Base-by-base conservation (phyloP, 2,888 invertebrate genomes). In the Lochmaea crataegi region DNA sequence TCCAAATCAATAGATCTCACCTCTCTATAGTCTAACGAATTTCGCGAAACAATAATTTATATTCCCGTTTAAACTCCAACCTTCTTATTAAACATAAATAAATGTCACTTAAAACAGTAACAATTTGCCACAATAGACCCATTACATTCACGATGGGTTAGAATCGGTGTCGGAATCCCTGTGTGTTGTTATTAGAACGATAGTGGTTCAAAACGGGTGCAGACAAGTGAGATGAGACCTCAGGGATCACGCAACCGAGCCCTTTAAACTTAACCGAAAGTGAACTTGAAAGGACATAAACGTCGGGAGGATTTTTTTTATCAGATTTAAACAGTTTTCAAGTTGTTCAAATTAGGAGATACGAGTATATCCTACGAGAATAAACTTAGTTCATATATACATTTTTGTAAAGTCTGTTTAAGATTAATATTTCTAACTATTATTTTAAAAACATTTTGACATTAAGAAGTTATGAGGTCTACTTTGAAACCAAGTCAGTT, bases 151-250 rank as follows among this genome's bases (percentile, higher is more conserved):
- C 57, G 22, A 26, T 57, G 22, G 11, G 18, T 14, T 14, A 22
- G n/a, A 45, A 56, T 11, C 56, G 11, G 56, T 45, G 57, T 22
- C 57, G 65, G 65, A 65, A 65, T 65, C 65, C 16, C 65, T 38
- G 65, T 51, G 65, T 51, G 53, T 38, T 53, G 65, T 65, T 65
- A 65, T 65, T 53, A 51, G 51, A 53, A 56, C 53, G 53, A 65
- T 53, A 32, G 51, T 65, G 53, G 51, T 65, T 51, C 53, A 65
- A 65, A 65, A 53, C 53, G 65, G 51, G 51, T 57, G 57, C 12
- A 57, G 53, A 65, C 65, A 65, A 64, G 65, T n/a, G 65, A 65
- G 65, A 65, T 53, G 65, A 65, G 65, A 51, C 65, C 65, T 38
- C 38, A 53, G 65, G 53, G 53, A 65, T 65, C 65, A 65, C 65